phyloP scores from a whole-genome alignment of 2,113 vertebrate genomes.

The Agapornis roseicollis region DNA sequence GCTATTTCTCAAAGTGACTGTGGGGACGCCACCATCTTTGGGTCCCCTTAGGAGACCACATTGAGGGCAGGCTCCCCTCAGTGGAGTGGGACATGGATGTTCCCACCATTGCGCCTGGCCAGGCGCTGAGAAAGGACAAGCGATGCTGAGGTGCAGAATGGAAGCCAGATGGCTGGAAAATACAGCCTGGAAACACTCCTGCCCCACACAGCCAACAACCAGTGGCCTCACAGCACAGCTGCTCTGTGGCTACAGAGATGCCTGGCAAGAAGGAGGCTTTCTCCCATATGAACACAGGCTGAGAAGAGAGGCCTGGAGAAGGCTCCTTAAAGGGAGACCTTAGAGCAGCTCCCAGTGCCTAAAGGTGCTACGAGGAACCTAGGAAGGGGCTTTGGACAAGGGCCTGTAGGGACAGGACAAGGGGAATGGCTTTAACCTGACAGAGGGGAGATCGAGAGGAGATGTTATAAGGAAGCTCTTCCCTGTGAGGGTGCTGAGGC shows the following conservation, averaged over 20 bases:
- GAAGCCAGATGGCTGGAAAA: neutral
- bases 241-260: fast-evolving
- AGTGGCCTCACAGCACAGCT: fast-evolving
- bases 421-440: neutral
- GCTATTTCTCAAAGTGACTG: neutral
- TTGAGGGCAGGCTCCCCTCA: neutral
- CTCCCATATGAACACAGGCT: neutral
- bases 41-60: neutral
- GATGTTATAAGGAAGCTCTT: neutral
- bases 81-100: too few relatives aligned
- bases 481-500: neutral
- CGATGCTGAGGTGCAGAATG: neutral
- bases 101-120: fast-evolving
- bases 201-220: fast-evolving
- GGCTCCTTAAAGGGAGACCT: neutral
- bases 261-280: neutral
- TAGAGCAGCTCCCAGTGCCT: neutral
- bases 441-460: neutral
- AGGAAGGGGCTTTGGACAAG: neutral
- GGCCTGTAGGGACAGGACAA: neutral
- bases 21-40: neutral
- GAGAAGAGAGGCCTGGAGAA: neutral
- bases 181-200: neutral
- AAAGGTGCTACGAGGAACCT: neutral
- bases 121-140: neutral